Evolutionary conservation across 2,797 vertebrate species (phyloP).

Genomic region (Rousettus madagascariensis): DNA sequence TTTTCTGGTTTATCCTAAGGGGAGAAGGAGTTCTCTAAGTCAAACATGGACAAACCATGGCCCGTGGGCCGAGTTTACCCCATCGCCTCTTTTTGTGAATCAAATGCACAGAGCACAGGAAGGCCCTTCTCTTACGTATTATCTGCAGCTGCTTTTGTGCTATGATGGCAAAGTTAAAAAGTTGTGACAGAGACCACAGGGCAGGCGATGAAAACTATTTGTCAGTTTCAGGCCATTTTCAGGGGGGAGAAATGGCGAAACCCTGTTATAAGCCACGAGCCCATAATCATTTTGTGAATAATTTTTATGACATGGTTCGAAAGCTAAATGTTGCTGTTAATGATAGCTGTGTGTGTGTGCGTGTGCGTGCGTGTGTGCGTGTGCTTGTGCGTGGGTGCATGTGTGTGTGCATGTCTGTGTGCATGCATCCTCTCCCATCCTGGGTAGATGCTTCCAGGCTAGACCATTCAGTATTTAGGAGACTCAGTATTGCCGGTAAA

Average conservation of each 20-base stretch:
- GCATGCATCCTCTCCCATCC: rapidly evolving
- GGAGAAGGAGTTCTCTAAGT: background rate
- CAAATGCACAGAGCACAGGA: background rate
- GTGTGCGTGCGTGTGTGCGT: too few relatives aligned
- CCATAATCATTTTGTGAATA: background rate
- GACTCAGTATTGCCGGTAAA: rapidly evolving
- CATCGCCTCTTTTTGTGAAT: background rate
- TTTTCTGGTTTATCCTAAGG: background rate
- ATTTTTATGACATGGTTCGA: background rate
- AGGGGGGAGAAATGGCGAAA: background rate
- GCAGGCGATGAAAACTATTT: background rate
- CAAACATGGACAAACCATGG: background rate
- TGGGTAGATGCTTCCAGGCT: background rate
- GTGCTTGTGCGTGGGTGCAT: background rate
- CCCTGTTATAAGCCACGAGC: background rate
- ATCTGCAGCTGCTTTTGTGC: background rate
- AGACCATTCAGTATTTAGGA: background rate
- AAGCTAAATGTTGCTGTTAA: background rate
- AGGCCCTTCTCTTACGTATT: too few relatives aligned
- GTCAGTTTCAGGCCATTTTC: background rate
- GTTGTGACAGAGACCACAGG: background rate
- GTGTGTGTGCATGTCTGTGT: background rate
- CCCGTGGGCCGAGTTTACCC: rapidly evolving
- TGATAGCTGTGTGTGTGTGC: rapidly evolving
- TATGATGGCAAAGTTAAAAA: too few relatives aligned